Evolutionary conservation across 2,113 vertebrate genomes (phyloP).

Genomic region (Blennius ocellaris): DNA sequence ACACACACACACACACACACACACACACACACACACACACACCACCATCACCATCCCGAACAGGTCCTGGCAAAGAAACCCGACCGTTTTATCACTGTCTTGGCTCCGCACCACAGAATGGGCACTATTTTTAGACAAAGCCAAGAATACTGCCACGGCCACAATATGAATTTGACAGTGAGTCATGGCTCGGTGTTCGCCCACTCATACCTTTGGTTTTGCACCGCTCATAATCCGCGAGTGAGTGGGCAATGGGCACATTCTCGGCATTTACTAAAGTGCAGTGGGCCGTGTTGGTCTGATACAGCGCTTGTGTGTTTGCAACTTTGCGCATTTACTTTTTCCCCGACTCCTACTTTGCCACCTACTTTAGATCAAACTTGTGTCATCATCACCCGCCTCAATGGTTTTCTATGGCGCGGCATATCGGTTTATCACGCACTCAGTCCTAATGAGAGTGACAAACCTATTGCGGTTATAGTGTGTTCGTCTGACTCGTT

Average conservation of each 20-base stretch:
- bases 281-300: conserved; percentile 5
- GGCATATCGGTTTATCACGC: conserved; percentile 18
- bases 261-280: conserved; percentile 26
- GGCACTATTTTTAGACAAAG: conserved; percentile 71
- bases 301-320: background rate
- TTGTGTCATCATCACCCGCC: conserved; percentile 41
- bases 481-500: conserved; percentile 34
- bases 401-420: conserved; percentile 10
- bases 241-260: conserved; percentile 40
- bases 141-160: conserved; percentile 64
- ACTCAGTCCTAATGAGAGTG: conserved; percentile 23
- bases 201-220: conserved; percentile 61
- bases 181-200: conserved; percentile 61
- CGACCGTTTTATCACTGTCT: conserved; percentile 65
- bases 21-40: too few species aligned
- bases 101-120: conserved; percentile 55
- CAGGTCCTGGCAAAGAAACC: conserved; percentile 47
- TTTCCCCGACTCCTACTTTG: conserved; percentile 29
- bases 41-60: conserved; percentile 13
- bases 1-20: too few species aligned
- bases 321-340: background rate
- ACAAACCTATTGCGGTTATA: conserved; percentile 45
- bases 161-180: conserved; percentile 71
- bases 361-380: conserved; percentile 42
- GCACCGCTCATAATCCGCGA: conserved; percentile 45